Evolutionary conservation across 2,888 invertebrate species (phyloP), one percentile per base, ranked within the genome.

Genomic region (Rapana venosa): DNA sequence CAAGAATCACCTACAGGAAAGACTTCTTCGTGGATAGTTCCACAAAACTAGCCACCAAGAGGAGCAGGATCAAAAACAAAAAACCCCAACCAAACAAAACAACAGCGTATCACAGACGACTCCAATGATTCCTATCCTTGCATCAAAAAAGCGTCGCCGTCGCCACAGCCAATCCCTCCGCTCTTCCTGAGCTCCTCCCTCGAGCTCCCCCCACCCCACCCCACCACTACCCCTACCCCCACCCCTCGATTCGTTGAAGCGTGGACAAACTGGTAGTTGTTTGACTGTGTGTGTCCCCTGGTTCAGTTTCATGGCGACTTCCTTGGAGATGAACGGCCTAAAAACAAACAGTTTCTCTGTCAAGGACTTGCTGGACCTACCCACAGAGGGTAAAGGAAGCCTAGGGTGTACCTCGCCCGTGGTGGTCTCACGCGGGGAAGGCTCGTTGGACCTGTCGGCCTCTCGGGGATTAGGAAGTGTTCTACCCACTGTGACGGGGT

Each of bases 321-420:
- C 88, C n/a, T 61, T 88, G 92, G 97, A 97, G 0, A 95, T 96
- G 91, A 97, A 97, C 89, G 92, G 92, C 17, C 97, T 97, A 95
- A 97, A 98, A 93, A 97, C 98, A 93, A 97, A 97, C 83, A 98
- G 98, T 91, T 99, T 99, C 96, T 98, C 98, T 95, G 98, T 99
- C 94, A 98, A 98, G 94, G 98, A 99, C 96, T 98, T 99, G 95
- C 97, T 99, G 95, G 98, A 99, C 94, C 97, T 99, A 94, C 98
- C 98, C 95, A 98, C 94, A 90, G 93, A 93, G 15, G 94, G 94
- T 98, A 93, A 97, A 97, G 74, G 94, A 83, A 5, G 30, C 1
- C 6, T 22, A 11, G 81, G 36, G 8, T 36, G 36, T 26, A 79
- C 79, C 79, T 83, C 36, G 47, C 36, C 81, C 26, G 36, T 47